These are phyloP conservation scores for Limnothrissa miodon DNA, from an alignment of 2,113 vertebrate species.

Conservation along the genomic window DNA sequence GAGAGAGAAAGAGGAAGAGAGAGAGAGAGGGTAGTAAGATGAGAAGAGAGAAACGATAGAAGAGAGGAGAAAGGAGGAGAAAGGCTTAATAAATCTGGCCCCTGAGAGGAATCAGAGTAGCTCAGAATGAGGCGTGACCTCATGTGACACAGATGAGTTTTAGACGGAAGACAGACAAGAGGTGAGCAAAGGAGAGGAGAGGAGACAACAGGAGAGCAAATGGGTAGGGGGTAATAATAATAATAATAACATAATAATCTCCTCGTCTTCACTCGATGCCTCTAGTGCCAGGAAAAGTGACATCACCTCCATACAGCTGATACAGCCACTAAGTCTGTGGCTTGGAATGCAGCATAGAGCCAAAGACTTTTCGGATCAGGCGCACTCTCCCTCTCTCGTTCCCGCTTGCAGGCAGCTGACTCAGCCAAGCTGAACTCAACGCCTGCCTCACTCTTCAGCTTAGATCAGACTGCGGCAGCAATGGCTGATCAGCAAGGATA, in stretches of 20 bases:
- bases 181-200: neutral
- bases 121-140: neutral
- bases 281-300: slow-evolving; percentile 1
- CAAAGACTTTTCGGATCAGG: neutral
- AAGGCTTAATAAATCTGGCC: neutral
- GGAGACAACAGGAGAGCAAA: neutral
- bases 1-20: neutral
- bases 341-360: neutral
- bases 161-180: neutral
- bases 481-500: neutral
- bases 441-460: neutral
- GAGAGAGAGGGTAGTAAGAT: neutral
- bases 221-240: neutral
- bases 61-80: slow-evolving; percentile 44
- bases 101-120: neutral
- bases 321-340: neutral
- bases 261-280: neutral
- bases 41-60: neutral
- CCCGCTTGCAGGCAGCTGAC: neutral
- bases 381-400: too few species aligned
- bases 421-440: neutral
- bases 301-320: slow-evolving; percentile 8
- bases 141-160: neutral
- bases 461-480: too few species aligned
- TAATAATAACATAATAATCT: neutral